Percentiles rank a stretch among this genome's conserved stretches.
Conservation (phyloP, 2,888 invertebrate genomes). For the Ochropleura leucogaster region DNA sequence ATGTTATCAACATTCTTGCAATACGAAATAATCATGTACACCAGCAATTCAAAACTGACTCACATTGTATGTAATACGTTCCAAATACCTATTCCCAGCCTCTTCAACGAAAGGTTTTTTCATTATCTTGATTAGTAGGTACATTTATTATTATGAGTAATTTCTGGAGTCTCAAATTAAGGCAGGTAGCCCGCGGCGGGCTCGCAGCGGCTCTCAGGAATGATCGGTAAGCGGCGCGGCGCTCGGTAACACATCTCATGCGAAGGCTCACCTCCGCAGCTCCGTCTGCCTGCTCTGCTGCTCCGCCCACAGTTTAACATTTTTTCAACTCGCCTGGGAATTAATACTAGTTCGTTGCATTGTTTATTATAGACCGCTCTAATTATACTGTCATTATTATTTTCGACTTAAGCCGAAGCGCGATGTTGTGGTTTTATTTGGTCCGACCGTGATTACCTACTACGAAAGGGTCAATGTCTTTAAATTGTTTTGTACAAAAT, state of each 20-base stretch:
- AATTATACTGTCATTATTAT: slow-evolving; percentile 84
- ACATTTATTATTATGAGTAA: slow-evolving; percentile 89
- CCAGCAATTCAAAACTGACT: slow-evolving; percentile 69
- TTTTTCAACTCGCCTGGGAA: slow-evolving; percentile 86
- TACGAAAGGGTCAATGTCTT: slow-evolving; percentile 61
- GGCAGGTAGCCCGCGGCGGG: slow-evolving; percentile 89
- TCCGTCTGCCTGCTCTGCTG: slow-evolving; percentile 76
- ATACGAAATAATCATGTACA: slow-evolving; percentile 50
- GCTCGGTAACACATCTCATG: slow-evolving; percentile 67
- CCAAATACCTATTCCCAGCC: slow-evolving; percentile 69
- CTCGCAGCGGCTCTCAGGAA: slow-evolving; percentile 72
- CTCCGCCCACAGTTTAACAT: slow-evolving; percentile 89
- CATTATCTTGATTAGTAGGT: slow-evolving; percentile 84
- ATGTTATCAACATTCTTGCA: slow-evolving; percentile 50
- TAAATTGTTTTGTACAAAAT: slow-evolving; percentile 50
- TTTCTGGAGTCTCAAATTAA: slow-evolving; percentile 88
- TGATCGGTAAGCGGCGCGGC: slow-evolving; percentile 76
- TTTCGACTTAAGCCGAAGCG: slow-evolving; percentile 69
- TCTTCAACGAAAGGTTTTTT: slow-evolving; percentile 80
- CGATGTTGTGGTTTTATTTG: slow-evolving; percentile 58
- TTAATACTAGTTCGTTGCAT: slow-evolving; percentile 84
- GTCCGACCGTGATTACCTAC: slow-evolving; percentile 56
- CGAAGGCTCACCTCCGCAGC: slow-evolving; percentile 79
- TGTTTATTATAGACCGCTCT: slow-evolving; percentile 84
- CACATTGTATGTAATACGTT: slow-evolving; percentile 79